phyloP scores from a whole-genome alignment of 2,797 vertebrate species.

The Neoniphon sammara region DNA sequence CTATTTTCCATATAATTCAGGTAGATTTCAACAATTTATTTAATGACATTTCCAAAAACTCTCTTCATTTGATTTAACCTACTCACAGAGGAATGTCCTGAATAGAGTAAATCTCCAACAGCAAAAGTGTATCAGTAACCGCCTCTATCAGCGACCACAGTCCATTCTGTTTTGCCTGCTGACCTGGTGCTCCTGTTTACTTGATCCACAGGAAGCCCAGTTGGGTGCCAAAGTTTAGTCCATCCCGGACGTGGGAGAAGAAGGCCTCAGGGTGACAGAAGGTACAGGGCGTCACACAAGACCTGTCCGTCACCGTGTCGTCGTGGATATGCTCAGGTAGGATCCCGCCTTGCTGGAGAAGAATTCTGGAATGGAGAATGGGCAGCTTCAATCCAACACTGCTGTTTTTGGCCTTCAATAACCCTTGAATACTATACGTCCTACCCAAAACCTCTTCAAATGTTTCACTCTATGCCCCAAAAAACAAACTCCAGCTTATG shows the following conservation, averaged over 20 bases:
- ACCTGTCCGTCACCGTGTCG: slow-evolving; percentile 69
- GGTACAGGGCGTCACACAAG: slow-evolving; percentile 87
- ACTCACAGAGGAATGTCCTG: background rate
- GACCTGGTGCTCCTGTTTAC: slow-evolving; percentile 23
- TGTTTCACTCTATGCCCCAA: no score
- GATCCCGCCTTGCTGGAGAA: slow-evolving; percentile 90
- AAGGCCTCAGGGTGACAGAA: slow-evolving; percentile 89
- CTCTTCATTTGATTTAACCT: background rate
- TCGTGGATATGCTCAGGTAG: slow-evolving; percentile 89
- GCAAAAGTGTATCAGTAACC: background rate
- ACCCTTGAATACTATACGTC: no score
- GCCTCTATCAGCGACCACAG: no score
- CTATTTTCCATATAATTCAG: no score
- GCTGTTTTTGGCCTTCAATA: no score
- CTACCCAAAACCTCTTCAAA: no score
- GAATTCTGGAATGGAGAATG: slow-evolving; percentile 78
- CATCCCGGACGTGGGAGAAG: slow-evolving; percentile 92
- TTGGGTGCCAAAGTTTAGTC: slow-evolving; percentile 92
- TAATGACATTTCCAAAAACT: no score
- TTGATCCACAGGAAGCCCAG: slow-evolving; percentile 92
- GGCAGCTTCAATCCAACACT: no score
- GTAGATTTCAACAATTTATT: no score
- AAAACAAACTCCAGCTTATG: no score
- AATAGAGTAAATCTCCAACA: background rate
- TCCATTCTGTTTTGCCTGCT: background rate